A percentile compares a stretch with the other conserved stretches of the same genome.
phyloP scores from a whole-genome alignment of 2,888 invertebrate genomes.

The Mesorhabditis belari region DNA sequence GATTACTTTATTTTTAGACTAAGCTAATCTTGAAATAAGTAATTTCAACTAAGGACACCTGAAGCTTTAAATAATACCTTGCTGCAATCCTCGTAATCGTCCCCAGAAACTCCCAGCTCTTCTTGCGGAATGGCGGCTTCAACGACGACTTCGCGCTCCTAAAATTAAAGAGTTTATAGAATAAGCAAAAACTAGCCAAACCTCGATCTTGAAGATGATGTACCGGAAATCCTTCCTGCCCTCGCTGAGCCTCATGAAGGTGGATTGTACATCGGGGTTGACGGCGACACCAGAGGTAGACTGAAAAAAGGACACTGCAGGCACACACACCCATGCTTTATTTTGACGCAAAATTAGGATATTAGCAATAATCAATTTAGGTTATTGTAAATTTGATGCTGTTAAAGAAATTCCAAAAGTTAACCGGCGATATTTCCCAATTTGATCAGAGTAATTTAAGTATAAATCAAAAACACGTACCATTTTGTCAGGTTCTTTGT shows the following conservation, averaged over 20 bases:
- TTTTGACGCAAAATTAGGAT: too few relatives aligned
- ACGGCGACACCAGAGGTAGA: conserved; percentile 51
- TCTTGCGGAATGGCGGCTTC: conserved; percentile 48
- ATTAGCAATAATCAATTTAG: too few relatives aligned
- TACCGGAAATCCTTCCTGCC: conserved; percentile 51
- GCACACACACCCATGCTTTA: background rate
- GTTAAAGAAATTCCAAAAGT: background rate
- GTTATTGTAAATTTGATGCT: background rate
- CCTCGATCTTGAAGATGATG: conserved; percentile 53
- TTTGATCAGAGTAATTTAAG: too few relatives aligned
- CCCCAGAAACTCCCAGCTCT: conserved; percentile 35
- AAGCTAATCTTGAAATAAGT: too few relatives aligned
- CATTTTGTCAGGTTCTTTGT: too few relatives aligned
- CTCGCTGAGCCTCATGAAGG: conserved; percentile 52
- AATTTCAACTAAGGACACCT: background rate
- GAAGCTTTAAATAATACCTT: conserved; percentile 54
- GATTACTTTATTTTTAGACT: too few relatives aligned
- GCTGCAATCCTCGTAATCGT: conserved; percentile 51
- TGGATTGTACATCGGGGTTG: conserved; percentile 51
- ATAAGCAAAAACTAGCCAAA: conserved; percentile 4
- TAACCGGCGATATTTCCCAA: background rate
- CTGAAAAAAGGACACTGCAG: conserved; percentile 18
- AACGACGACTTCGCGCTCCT: conserved; percentile 52
- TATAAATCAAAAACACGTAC: too few relatives aligned
- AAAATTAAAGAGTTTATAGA: conserved; percentile 3